Percentiles rank a stretch among this genome's conserved stretches.
phyloP scores from a whole-genome alignment of 30 jellyfish, hydroid and myxozoan genomes.

The Aurelia aurita complex sp. Pacific region DNA sequence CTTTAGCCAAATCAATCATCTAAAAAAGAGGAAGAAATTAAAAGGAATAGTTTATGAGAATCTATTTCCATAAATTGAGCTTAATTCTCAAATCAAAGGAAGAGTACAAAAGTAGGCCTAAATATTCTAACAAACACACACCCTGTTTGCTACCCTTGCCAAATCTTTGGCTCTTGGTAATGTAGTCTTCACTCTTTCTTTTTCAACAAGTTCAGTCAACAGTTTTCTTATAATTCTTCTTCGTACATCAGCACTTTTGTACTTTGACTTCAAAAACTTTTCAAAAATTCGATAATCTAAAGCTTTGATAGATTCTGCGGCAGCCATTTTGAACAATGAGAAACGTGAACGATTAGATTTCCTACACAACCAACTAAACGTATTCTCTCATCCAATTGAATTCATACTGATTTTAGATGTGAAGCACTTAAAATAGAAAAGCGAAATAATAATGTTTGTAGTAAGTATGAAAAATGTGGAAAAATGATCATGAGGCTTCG shows the following conservation, averaged over 20 bases:
- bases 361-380: no score
- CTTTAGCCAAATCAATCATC: conserved; percentile 91
- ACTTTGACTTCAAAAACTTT: conserved; percentile 53
- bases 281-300: conserved; percentile 75
- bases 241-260: conserved; percentile 55
- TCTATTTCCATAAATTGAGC: background rate
- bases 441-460: no score
- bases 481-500: no score
- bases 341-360: background rate
- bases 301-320: conserved; percentile 55
- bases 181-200: conserved; percentile 82
- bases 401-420: no score
- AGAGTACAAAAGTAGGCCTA: background rate
- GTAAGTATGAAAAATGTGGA: no score
- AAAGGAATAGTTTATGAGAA: background rate
- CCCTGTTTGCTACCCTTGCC: conserved; percentile 92
- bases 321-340: conserved; percentile 41
- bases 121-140: conserved; percentile 22
- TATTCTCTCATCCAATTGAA: no score
- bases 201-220: conserved; percentile 74
- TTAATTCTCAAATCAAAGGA: background rate
- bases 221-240: conserved; percentile 47
- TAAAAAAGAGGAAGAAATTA: conserved; percentile 14
- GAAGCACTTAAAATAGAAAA: no score
- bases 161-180: conserved; percentile 75